Evolutionary conservation across 1,140 invertebrate genomes (phyloP).

Genomic region (Portunus trituberculatus): DNA sequence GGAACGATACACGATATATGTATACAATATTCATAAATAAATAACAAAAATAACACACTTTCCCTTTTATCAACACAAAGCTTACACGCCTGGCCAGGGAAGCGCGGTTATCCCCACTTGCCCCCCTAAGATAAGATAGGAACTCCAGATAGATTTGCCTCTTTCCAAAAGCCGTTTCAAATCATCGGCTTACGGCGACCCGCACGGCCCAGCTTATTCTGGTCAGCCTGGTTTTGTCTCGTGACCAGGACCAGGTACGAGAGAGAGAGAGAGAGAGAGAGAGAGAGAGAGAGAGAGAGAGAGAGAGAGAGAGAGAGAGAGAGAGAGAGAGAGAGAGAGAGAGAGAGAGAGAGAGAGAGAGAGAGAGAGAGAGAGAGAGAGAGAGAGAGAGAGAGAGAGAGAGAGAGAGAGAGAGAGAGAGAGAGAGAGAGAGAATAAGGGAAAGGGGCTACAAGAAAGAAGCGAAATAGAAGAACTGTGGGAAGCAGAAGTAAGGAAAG

Average conservation of each 20-base stretch:
- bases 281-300: not conserved
- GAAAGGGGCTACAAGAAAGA: no score
- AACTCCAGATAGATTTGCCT: not conserved
- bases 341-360: not conserved
- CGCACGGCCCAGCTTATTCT: not conserved
- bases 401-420: not conserved
- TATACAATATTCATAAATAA: no score
- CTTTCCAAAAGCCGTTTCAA: constrained; percentile 11
- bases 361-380: not conserved
- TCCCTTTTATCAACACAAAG: not conserved
- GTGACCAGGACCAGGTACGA: not conserved
- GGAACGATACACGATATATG: no score
- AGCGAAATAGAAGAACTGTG: no score
- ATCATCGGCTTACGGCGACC: not conserved
- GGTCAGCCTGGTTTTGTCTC: not conserved
- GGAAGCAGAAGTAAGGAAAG: not conserved
- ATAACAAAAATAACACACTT: no score
- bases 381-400: not conserved
- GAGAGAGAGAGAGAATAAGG: no score
- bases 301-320: not conserved
- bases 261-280: not conserved
- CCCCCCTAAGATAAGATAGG: not conserved
- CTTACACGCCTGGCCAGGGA: not conserved
- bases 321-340: no score
- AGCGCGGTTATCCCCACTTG: not conserved